A percentile compares a stretch with the other conserved stretches of the same genome.
Evolutionary conservation across 2,888 invertebrate species (phyloP).

Genomic region (Galeruca laticollis): DNA sequence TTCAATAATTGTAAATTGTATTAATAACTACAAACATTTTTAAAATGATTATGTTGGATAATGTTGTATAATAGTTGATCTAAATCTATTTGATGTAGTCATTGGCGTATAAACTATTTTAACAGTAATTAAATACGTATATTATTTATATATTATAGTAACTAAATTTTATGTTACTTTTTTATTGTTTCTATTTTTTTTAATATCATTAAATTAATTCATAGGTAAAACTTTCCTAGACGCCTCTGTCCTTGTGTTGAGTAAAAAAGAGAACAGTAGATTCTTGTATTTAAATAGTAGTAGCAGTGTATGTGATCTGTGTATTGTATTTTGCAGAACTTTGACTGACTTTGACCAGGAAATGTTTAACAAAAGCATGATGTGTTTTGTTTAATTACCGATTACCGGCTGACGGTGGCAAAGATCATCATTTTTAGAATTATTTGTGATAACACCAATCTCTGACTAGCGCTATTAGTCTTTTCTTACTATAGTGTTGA

Average conservation of each 20-base stretch:
- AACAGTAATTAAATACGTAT: neutral
- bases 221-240: neutral
- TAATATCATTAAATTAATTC: neutral
- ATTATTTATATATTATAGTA: no score
- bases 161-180: neutral
- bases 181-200: neutral
- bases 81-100: neutral
- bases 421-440: neutral
- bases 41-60: no score
- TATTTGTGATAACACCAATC: constrained; percentile 1
- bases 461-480: neutral
- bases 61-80: neutral
- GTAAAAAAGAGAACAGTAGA: neutral
- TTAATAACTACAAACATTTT: neutral
- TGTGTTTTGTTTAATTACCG: constrained; percentile 10
- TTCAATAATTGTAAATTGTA: neutral
- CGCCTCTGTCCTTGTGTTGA: neutral
- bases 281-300: no score
- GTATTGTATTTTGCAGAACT: constrained; percentile 2
- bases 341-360: constrained; percentile 3
- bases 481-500: neutral
- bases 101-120: neutral
- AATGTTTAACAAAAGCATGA: neutral
- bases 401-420: constrained; percentile 1
- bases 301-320: no score